Evolutionary conservation across 2,113 vertebrate species (phyloP).

Genomic region (Melanerpes aurifrons): DNA sequence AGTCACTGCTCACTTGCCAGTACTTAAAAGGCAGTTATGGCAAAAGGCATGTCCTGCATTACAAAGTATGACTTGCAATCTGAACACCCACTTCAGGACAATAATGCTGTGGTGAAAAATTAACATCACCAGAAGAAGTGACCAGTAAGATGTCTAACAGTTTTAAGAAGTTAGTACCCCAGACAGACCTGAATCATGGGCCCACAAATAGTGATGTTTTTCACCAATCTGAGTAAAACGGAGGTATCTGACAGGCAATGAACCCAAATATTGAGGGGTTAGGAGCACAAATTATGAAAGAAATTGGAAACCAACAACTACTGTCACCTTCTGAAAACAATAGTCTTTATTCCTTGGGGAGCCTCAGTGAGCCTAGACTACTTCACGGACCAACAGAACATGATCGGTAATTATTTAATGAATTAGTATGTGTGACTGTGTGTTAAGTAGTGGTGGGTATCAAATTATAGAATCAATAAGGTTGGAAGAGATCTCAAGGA

Average conservation of each 20-base stretch:
- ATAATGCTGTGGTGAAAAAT: background rate
- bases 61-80: background rate
- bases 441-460: background rate
- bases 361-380: background rate
- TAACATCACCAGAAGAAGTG: background rate
- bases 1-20: background rate
- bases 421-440: rapidly evolving
- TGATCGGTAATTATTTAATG: background rate
- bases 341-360: background rate
- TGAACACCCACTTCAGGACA: background rate
- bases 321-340: background rate
- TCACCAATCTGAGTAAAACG: background rate
- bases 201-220: background rate
- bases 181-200: background rate
- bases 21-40: background rate
- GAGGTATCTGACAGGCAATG: background rate
- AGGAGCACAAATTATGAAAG: background rate
- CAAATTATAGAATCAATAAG: background rate
- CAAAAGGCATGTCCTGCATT: background rate
- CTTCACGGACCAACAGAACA: background rate
- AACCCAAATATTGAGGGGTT: background rate
- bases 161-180: background rate
- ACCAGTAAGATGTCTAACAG: background rate
- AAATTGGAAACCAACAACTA: background rate
- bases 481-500: no score